Evolutionary conservation across 2,797 vertebrate genomes (phyloP), one percentile per base, ranked within the genome.

Genomic region (Hapalemur alaotrensis): DNA sequence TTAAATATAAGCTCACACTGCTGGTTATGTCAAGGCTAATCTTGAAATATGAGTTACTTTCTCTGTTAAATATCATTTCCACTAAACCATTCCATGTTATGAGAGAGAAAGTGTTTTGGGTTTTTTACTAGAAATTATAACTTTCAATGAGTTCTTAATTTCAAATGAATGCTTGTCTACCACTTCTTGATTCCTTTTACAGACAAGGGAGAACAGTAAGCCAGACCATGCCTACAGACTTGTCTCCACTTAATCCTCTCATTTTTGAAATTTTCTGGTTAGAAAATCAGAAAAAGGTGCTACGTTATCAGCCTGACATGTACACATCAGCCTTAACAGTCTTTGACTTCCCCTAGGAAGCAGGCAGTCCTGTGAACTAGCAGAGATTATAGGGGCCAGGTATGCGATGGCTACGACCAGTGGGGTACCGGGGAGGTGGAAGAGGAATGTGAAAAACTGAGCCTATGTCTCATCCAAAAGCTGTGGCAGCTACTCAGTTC

Each of bases 181-280:
- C 4, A 38, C n/a, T 87, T 73, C 3, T 78, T 93, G 23, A 11
- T 88, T 67, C 8, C 22, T 76, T 95, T 83, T 76, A 35, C 5
- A 94, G 23, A 43, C 32, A 38, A 5, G 10, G 18, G 25, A 92
- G 48, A 80, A 12, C 14, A 38, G 23, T 48, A 81, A 67, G 5
- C 5, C 41, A 57, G 50, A 75, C 1, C 12, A 28, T 14, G 12
- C 20, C 43, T 75, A 5, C 22, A 75, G 30, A 3, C 6, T 4
- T 59, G 35, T 67, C 30, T 67, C 7, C 41, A 61, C 25, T 63
- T 93, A 73, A 28, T 30, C 3, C 4, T 63, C 52, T 91, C 50
- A 11, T 35, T 96, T 79, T 73, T 93, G 23, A 88, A 94, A 81
- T 78, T 85, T 73, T 72, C 20, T 95, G 4, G 63, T 63, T 50